Evolutionary conservation across 2,797 vertebrate genomes (phyloP).

Genomic region (Poeciliopsis paucimaculata): DNA sequence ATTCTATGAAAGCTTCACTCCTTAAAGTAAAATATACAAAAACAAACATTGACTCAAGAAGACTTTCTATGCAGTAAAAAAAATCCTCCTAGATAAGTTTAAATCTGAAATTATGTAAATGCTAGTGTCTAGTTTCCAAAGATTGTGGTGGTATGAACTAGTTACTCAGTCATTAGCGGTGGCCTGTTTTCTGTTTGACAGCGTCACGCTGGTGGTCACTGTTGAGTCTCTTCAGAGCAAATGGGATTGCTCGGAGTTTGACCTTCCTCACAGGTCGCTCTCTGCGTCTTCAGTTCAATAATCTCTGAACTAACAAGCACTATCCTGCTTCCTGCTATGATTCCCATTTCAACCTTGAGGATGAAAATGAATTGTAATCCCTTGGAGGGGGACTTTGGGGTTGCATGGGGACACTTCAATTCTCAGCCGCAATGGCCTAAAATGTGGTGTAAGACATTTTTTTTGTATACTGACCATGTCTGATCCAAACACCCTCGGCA

Average conservation of each 20-base stretch:
- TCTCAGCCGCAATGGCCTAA: conserved; percentile 36
- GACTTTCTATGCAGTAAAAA: not conserved
- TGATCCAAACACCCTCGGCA: conserved; percentile 28
- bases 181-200: conserved; percentile 27
- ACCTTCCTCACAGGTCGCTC: conserved; percentile 65
- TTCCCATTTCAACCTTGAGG: conserved; percentile 55
- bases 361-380: conserved; percentile 41
- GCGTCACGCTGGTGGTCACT: conserved; percentile 41
- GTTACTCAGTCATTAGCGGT: not conserved
- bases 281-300: conserved; percentile 41
- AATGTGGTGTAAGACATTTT: conserved; percentile 36
- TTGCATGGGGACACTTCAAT: conserved; percentile 31
- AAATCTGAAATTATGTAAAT: not conserved
- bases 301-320: conserved; percentile 57
- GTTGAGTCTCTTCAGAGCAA: conserved; percentile 35
- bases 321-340: conserved; percentile 28
- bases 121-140: not conserved
- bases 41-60: not conserved
- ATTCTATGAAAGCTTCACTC: not conserved
- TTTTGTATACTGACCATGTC: conserved; percentile 26
- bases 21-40: not conserved
- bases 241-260: conserved; percentile 44
- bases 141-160: not conserved
- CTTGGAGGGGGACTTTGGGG: conserved; percentile 8
- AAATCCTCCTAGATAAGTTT: not conserved